Evolutionary conservation across 23 tunicate genomes (phyloP), one percentile per base, ranked within the genome.

Genomic region (Ciona savignyi): DNA sequence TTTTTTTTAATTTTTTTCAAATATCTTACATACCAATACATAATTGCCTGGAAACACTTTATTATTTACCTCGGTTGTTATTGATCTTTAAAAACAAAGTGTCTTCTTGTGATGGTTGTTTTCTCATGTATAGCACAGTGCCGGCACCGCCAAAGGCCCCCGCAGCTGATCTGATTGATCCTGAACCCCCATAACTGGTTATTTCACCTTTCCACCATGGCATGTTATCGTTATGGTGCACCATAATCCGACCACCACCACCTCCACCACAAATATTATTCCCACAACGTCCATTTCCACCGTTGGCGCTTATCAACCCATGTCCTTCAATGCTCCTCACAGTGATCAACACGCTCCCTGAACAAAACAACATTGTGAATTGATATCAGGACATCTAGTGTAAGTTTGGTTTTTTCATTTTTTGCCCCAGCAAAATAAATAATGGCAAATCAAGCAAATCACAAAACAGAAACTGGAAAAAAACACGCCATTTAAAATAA

Each of bases 161-260:
- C n/a, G 30, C 70, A 1, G 6, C 1, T 21, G 70, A 25, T 22
- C 70, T 34, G 25, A 66, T 34, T 1, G 70, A 66, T 25, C 70
- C 70, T 28, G 70, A 25, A 34, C 70, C 70, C 29, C 70, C 70
- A 66, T 24, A 66, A 19, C 70, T 27, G 70, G 34, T 2, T 19
- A 66, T 28, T 2, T 66, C 70, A 2, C 73, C 77, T 26, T 73
- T 51, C 77, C 77, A 73, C 77, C 77, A 73, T 4, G 34, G 66
- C n/a, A 73, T 65, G 30, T 60, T 65, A 28, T 56, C 29, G 1
- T 28, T 48, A 27, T 33, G 49, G 29, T 73, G 30, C 19, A 73
- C 33, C 19, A 65, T 65, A 73, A 73, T 48, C 77, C 77, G 49
- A n/a, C 77, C 77, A 49, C 77, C 77, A 42, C 66, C 66, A 35